Evolutionary conservation across 2,888 invertebrate genomes (phyloP).

Genomic region (Yponomeuta sedellus): DNA sequence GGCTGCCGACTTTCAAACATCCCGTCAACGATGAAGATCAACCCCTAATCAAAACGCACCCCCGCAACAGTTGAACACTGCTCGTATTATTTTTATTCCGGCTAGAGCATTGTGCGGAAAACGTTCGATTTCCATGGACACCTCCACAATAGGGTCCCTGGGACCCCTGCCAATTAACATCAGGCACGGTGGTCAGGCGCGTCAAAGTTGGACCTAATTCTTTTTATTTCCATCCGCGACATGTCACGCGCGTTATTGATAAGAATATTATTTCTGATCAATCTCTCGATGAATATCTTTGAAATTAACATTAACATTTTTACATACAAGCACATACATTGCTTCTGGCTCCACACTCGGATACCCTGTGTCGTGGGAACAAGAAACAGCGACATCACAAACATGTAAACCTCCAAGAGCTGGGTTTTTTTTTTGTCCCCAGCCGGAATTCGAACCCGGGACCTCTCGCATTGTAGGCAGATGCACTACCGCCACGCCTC

Average conservation of each 20-base stretch:
- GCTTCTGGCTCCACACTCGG: too few relatives aligned
- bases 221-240: slow-evolving; percentile 32
- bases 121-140: slow-evolving; percentile 48
- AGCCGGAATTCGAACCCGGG: too few relatives aligned
- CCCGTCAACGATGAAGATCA: background rate
- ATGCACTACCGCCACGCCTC: too few relatives aligned
- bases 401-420: too few relatives aligned
- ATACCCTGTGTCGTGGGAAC: too few relatives aligned
- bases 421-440: too few relatives aligned
- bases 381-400: too few relatives aligned
- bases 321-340: too few relatives aligned
- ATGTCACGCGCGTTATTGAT: slow-evolving; percentile 36
- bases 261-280: slow-evolving; percentile 33
- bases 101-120: slow-evolving; percentile 45
- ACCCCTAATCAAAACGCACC: slow-evolving; percentile 29
- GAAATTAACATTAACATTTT: too few relatives aligned
- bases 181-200: slow-evolving; percentile 67
- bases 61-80: slow-evolving; percentile 52
- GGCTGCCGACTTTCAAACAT: background rate
- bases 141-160: slow-evolving; percentile 40
- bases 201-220: slow-evolving; percentile 61
- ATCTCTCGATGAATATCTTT: slow-evolving; percentile 26
- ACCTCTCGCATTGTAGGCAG: too few relatives aligned
- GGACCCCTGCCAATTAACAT: slow-evolving; percentile 74
- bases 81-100: slow-evolving; percentile 63